phyloP scores from a whole-genome alignment of 2,888 invertebrate species.

The Pardosa pseudoannulata region DNA sequence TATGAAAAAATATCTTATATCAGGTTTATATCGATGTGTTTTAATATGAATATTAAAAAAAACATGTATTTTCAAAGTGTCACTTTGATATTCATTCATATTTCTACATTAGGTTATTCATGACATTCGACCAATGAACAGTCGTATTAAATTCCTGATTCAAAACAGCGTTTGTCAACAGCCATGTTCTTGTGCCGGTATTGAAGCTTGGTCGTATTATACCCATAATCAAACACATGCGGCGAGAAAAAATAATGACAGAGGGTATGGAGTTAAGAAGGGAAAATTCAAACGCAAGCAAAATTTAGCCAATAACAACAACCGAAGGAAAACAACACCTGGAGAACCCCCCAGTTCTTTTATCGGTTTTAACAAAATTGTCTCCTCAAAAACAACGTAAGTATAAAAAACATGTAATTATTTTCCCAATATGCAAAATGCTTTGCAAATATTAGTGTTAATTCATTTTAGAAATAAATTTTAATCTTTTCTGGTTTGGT shows the following conservation, averaged over 20 bases:
- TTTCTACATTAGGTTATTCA: too few relatives aligned
- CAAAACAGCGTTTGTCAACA: neutral
- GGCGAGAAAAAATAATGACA: neutral
- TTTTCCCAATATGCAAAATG: too few relatives aligned
- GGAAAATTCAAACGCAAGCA: neutral
- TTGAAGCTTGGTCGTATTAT: neutral
- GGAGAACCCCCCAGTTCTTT: conserved; percentile 5
- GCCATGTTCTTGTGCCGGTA: neutral
- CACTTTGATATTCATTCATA: too few relatives aligned
- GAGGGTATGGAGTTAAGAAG: neutral
- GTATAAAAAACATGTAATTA: too few relatives aligned
- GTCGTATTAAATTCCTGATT: neutral
- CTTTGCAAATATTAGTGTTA: too few relatives aligned
- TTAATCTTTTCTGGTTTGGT: too few relatives aligned
- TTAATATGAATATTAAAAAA: too few relatives aligned
- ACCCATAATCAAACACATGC: neutral
- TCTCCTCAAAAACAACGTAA: neutral
- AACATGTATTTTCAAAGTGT: too few relatives aligned
- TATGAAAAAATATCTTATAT: too few relatives aligned
- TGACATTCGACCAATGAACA: conserved; percentile 2
- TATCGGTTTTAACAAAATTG: conserved; percentile 25
- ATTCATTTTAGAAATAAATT: too few relatives aligned
- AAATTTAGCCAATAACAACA: neutral
- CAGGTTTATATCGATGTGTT: too few relatives aligned
- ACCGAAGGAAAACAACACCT: neutral